Percentiles rank a stretch among this genome's conserved stretches.
Evolutionary conservation across 2,888 invertebrate species (phyloP).

Genomic region (Morpho deidamia): DNA sequence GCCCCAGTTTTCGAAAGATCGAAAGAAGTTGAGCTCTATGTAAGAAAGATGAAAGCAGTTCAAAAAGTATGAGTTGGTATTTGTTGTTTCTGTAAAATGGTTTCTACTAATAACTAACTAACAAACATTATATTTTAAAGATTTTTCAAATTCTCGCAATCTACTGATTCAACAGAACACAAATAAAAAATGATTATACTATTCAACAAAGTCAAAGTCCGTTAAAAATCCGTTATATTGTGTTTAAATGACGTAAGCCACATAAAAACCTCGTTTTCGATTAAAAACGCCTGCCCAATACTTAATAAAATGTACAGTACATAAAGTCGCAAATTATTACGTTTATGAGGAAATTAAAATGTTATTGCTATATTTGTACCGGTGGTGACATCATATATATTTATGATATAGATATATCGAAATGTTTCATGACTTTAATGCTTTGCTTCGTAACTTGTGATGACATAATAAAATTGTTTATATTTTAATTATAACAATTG

Average conservation of each 20-base stretch:
- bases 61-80: too few relatives aligned
- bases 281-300: not conserved
- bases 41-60: not conserved
- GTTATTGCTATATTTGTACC: conserved; percentile 1
- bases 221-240: too few relatives aligned
- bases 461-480: too few relatives aligned
- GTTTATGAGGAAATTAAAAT: conserved; percentile 6
- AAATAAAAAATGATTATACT: too few relatives aligned
- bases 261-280: not conserved
- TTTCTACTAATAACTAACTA: too few relatives aligned
- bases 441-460: not conserved
- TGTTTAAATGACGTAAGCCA: too few relatives aligned
- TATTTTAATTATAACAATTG: too few relatives aligned
- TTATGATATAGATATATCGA: not conserved
- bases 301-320: too few relatives aligned
- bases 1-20: not conserved
- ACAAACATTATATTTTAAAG: too few relatives aligned
- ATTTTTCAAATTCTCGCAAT: not conserved
- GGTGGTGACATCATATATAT: not conserved
- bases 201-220: too few relatives aligned
- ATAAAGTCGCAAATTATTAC: not conserved
- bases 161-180: too few relatives aligned
- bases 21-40: not conserved
- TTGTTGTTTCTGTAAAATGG: too few relatives aligned
- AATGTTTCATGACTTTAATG: not conserved